These are phyloP conservation scores for Synodontis membranacea DNA, from an alignment of 2,113 vertebrate genomes.

Conservation along the genomic window DNA sequence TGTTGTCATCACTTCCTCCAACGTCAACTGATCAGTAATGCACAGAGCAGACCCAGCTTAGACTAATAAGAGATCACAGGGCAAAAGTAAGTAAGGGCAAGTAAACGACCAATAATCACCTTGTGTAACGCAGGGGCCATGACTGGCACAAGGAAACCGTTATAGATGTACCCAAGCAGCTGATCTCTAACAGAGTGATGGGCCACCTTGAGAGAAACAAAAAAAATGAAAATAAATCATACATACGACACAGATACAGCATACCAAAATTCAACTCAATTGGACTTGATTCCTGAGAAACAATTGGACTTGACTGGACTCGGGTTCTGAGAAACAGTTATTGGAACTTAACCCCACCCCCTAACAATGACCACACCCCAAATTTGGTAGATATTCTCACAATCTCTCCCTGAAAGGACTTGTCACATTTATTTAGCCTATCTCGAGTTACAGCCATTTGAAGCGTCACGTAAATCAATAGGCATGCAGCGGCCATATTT, in stretches of 20 bases:
- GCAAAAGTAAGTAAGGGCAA: not conserved
- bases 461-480: not conserved
- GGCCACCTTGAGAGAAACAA: slow-evolving; percentile 75
- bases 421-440: not conserved
- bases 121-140: slow-evolving; percentile 95
- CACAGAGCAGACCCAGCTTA: not conserved
- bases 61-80: not conserved
- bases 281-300: not conserved
- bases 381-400: not conserved
- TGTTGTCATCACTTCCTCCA: slow-evolving; percentile 97
- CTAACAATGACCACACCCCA: not conserved
- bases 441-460: not conserved
- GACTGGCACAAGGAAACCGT: slow-evolving; percentile 94
- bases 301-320: not conserved
- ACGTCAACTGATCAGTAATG: slow-evolving; percentile 76
- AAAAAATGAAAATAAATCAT: not conserved
- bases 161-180: slow-evolving; percentile 93
- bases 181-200: slow-evolving; percentile 87
- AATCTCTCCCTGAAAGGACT: not conserved
- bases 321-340: not conserved
- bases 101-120: slow-evolving; percentile 65
- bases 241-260: slow-evolving; percentile 1
- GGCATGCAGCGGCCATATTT: not conserved
- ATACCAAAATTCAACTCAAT: not conserved
- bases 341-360: not conserved